Evolutionary conservation across 2,888 invertebrate species (phyloP), one percentile per base, ranked within the genome.

Genomic region (Gymnosoma rotundatum): DNA sequence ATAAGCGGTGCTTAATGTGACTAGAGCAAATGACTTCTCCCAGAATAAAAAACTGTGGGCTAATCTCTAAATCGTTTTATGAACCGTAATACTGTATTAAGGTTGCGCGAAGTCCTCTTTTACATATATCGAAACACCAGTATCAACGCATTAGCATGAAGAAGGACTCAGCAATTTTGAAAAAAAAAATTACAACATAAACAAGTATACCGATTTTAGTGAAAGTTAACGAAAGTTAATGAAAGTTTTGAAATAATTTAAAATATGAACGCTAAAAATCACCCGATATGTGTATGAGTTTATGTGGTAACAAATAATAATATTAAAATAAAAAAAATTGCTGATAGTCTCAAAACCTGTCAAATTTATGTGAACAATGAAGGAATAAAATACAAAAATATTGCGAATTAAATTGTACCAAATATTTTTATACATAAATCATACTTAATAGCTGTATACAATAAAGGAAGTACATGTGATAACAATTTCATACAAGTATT

Each of bases 261-360:
- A 25, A 25, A 4, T 25, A 2, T 2, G 4, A 25, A 25, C 25
- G 25, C 25, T 25, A 25, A 25, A 25, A 25, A 25, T 25, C 25
- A 4, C 25, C 4, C 25, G 25, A 25, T 25, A 25, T 42, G 14
- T 5, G 18, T 48, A 20, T 38, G 48, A 14, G 6, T 48, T n/a
- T 5, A 25, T 64, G 8, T 25, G 5, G 2, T 20, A 18, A 52
- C 18, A 32, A 25, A 63, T 42, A 45, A 69, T 48, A 52, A 72
- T 58, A 70, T 61, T 79, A 32, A 20, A 56, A 36, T 69, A 32
- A 54, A 50, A 54, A 50, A 36, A 56, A 16, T 0, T 78, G 20
- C 32, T 73, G 78, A 81, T 78, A 80, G 48, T 74, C 69, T 78
- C 78, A 74, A 74, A 84, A 81, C 64, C 84, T 84, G 81, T 78